These are phyloP conservation scores for Oreotrochilus melanogaster DNA, from an alignment of 2,113 vertebrate genomes.

Conservation along the genomic window DNA sequence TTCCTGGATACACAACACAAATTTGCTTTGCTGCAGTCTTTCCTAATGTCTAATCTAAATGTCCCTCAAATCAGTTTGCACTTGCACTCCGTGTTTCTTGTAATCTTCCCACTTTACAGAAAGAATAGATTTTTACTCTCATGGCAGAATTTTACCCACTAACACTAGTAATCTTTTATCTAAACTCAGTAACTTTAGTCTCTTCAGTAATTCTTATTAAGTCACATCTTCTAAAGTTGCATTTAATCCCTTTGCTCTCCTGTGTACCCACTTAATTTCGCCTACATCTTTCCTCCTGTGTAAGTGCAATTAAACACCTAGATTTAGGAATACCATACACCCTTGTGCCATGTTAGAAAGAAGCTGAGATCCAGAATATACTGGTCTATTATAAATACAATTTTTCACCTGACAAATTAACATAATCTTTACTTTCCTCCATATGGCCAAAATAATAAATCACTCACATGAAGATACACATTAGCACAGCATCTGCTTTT, in stretches of 20 bases:
- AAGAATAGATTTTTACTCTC: neutral
- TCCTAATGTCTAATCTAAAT: neutral
- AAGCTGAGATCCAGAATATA: neutral
- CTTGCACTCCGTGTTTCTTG: neutral
- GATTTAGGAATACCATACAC: neutral
- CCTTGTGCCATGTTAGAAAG: neutral
- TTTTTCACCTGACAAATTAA: neutral
- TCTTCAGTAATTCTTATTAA: neutral
- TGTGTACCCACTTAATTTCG: neutral
- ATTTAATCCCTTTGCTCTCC: neutral
- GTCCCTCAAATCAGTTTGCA: neutral
- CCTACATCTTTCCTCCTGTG: neutral
- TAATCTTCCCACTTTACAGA: neutral
- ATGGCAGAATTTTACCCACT: neutral
- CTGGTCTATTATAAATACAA: neutral
- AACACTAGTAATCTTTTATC: neutral
- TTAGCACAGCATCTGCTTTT: neutral
- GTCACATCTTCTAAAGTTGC: neutral
- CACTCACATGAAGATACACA: neutral
- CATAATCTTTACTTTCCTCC: neutral
- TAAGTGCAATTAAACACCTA: neutral
- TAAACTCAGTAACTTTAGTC: neutral
- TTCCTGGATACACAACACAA: neutral
- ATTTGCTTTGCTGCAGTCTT: neutral
- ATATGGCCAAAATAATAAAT: neutral